Evolutionary conservation across 37 sponge, comb jelly and placozoan species (phyloP), one percentile per base, ranked within the genome.

Genomic region (Beroe ovata): DNA sequence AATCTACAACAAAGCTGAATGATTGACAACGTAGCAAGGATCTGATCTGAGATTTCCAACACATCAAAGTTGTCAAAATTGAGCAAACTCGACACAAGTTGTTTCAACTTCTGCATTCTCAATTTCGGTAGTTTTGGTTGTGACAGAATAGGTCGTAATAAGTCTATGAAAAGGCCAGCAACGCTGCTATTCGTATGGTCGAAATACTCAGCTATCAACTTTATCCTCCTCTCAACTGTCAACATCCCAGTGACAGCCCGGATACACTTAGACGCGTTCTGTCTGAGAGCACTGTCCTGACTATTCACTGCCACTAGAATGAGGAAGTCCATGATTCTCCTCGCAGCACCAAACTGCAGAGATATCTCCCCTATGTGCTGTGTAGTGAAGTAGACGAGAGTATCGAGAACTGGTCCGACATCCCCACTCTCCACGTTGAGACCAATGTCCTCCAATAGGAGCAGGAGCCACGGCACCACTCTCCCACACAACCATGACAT

Each of bases 111-210:
- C 35, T 66, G 33, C 16, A 66, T 29, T 1, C 32, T 14, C 35
- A 37, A 66, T 4, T 29, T 26, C 35, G 3, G 18, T 14, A 14
- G 16, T 26, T 30, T 30, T 11, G 25, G 32, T 33, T 66, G 25
- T 32, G 69, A 25, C 35, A 66, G 36, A 8, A 30, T 66, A 1
- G 33, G 25, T 33, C 30, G 25, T 14, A 66, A 30, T 37, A 66
- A 29, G 16, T 66, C 69, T 34, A 66, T 66, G 36, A 66, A 66
- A 26, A 66, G 69, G 29, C 69, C 69, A 2, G 69, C 69, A 14
- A 66, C 69, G 34, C 69, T 66, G 34, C 36, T 33, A 32, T 66
- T 66, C 34, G 29, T 37, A 33, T 66, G 69, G 2, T 29, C 34
- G 18, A 30, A 19, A 66, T 66, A 66, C 1, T 66, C 16, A 29